phyloP scores from a whole-genome alignment of 2,113 vertebrate genomes.

The Odontesthes bonariensis region DNA sequence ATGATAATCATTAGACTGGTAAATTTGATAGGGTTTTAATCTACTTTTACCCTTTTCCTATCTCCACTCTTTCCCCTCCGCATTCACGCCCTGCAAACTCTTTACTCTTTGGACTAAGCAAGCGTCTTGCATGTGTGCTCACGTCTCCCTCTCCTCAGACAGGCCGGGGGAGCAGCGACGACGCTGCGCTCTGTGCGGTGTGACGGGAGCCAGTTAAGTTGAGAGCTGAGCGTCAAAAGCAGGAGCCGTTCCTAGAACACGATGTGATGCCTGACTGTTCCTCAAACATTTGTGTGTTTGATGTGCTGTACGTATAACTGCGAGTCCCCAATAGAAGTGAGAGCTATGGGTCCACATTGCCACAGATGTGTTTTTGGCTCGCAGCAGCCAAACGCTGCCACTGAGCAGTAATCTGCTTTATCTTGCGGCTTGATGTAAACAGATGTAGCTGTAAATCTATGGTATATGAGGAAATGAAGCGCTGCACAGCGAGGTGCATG shows the following conservation, averaged over 20 bases:
- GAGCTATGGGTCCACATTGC: neutral
- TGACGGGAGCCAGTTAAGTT: constrained; percentile 57
- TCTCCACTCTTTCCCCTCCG: too few species aligned
- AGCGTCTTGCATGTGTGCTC: constrained; percentile 12
- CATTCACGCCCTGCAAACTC: too few species aligned
- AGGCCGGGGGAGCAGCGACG: constrained; percentile 41
- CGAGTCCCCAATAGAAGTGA: neutral
- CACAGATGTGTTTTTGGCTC: neutral
- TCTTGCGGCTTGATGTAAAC: neutral
- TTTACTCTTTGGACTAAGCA: too few species aligned
- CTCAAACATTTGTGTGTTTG: too few species aligned
- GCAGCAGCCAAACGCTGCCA: neutral
- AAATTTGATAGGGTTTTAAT: too few species aligned
- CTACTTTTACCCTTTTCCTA: too few species aligned
- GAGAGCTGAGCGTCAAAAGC: constrained; percentile 51
- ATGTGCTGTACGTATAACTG: neutral
- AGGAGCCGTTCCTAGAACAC: constrained; percentile 69
- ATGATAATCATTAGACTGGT: too few species aligned
- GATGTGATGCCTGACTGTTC: constrained; percentile 54
- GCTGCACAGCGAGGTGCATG: neutral
- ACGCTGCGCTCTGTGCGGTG: constrained; percentile 38
- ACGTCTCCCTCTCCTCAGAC: constrained; percentile 23
- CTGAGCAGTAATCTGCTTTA: too few species aligned
- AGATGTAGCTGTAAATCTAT: neutral
- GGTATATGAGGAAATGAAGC: neutral